Evolutionary conservation across 2,797 vertebrate species (phyloP), one percentile per base, ranked within the genome.

Genomic region (Australoheros facetus): DNA sequence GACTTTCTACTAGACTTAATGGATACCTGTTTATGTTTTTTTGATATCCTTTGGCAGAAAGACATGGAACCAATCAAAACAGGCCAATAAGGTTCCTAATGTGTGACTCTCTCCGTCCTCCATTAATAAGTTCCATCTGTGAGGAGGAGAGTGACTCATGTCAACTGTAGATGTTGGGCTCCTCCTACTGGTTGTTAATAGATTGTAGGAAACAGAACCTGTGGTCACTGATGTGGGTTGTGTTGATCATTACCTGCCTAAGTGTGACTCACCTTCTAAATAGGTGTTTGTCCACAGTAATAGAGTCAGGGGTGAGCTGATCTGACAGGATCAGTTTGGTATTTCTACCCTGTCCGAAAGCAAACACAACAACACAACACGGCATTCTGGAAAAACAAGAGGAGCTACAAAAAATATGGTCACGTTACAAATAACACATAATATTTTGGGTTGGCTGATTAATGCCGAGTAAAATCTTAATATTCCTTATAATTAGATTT

Each of bases 181-280:
- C 88, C 84, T 88, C 56, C 87, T 89, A 6, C 78, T 86, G 88
- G 87, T 64, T 30, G 17, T 69, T 69, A 69, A 17, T 13, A 69
- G 48, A 26, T 26, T 45, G 19, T 51, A 13, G 37, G 26, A 42
- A 19, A 30, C 16, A 56, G 56, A 3, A 4, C 23, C 16, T 66
- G 62, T 48, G 26, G 1, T 73, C 2, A 21, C 7, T 2, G 7
- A 55, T 54, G n/a, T 23, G n/a, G 55, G 60, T 64, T 7, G 16
- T 48, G 1, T 3, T 2, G 21, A 17, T 45, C 13, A 17, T 16
- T 55, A 77, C 8, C 32, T 42, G 64, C 7, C 14, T 4, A 5
- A 73, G 48, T 26, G 45, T 30, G 51, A 42, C 16, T 53, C 28
- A 19, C 64, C 17, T 23, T 5, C 70, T 55, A 39, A 79, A 56